A percentile compares a stretch with the other conserved stretches of the same genome.
Evolutionary conservation across 2,113 vertebrate genomes (phyloP).

Genomic region (Campylorhamphus procurvoides): DNA sequence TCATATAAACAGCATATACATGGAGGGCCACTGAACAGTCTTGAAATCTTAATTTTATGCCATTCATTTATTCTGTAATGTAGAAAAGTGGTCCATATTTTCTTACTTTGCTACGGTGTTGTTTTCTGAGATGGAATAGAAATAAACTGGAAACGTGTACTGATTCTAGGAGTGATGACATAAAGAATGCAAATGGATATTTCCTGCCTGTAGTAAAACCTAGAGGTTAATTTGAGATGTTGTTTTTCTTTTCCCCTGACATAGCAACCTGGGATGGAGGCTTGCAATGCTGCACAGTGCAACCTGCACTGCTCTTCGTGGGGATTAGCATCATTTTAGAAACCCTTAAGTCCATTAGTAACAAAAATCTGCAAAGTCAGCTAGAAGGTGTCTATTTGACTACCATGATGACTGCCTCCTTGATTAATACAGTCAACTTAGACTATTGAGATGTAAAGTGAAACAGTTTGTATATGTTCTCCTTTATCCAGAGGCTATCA

Average conservation of each 20-base stretch:
- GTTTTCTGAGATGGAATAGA: not conserved
- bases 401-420: not conserved
- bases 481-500: slow-evolving; percentile 45
- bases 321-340: not conserved
- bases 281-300: not conserved
- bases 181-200: not conserved
- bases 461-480: slow-evolving; percentile 55
- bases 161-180: not conserved
- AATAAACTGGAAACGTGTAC: not conserved
- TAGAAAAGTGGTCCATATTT: not conserved
- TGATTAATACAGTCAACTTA: slow-evolving; percentile 50
- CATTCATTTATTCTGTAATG: not conserved
- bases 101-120: not conserved
- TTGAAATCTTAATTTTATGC: not conserved
- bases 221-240: not conserved
- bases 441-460: slow-evolving; percentile 47
- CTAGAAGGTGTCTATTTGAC: not conserved
- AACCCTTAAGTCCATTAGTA: not conserved
- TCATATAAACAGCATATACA: not conserved
- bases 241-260: not conserved
- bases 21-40: not conserved
- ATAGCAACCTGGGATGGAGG: not conserved
- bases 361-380: slow-evolving; percentile 8
- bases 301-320: not conserved
- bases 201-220: not conserved